Evolutionary conservation across 2,797 vertebrate genomes (phyloP).

Genomic region (Cheirogaleus major): DNA sequence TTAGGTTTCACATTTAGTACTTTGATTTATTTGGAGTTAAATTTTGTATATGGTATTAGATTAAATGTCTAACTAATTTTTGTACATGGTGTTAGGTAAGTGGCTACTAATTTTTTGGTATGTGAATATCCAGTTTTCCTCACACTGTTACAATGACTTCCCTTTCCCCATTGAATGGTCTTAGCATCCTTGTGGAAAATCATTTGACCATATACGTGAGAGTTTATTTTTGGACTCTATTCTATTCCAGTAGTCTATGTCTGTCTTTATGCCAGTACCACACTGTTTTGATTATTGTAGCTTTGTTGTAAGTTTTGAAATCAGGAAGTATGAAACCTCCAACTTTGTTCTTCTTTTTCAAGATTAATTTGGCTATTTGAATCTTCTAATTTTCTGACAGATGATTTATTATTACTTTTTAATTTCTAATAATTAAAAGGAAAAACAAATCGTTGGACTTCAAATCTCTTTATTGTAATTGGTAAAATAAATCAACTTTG

Average conservation of each 20-base stretch:
- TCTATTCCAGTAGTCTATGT: neutral
- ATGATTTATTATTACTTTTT: constrained; percentile 27
- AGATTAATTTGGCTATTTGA: neutral
- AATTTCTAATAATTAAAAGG: constrained; percentile 12
- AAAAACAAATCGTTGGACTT: neutral
- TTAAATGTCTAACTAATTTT: neutral
- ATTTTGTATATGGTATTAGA: neutral
- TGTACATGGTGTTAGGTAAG: neutral
- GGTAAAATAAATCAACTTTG: constrained; percentile 7
- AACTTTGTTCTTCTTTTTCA: neutral
- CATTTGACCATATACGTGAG: neutral
- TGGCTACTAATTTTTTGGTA: neutral
- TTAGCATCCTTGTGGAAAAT: neutral
- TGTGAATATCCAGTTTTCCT: neutral
- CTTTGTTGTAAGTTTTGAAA: neutral
- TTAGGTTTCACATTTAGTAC: neutral
- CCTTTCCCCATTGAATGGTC: neutral
- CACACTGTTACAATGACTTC: neutral
- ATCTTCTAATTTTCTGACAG: neutral
- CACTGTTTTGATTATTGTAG: neutral
- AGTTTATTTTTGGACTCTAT: neutral
- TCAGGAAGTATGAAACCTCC: neutral
- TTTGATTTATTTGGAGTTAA: neutral
- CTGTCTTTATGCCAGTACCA: neutral
- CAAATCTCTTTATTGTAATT: neutral